Evolutionary conservation across 1,140 invertebrate genomes (phyloP).

Genomic region (Ceratina japonica): DNA sequence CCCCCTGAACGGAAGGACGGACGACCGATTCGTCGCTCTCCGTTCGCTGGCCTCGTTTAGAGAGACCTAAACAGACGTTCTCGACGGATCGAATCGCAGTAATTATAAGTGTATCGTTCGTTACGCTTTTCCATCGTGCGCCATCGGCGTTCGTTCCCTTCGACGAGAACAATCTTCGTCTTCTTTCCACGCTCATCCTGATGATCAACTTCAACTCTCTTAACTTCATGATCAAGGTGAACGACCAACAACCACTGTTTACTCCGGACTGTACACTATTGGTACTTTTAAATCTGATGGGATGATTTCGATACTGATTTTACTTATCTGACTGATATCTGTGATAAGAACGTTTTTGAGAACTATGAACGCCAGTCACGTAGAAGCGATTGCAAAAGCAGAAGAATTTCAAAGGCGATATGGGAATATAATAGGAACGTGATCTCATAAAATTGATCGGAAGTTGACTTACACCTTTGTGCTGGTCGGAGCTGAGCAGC

Average conservation of each 20-base stretch:
- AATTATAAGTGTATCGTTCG: constrained; percentile 25
- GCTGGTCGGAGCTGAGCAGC: constrained; percentile 61
- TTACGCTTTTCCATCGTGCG: constrained; percentile 26
- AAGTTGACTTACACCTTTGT: constrained; percentile 70
- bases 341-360: no score
- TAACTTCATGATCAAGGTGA: neutral
- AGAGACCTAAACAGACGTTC: constrained; percentile 14
- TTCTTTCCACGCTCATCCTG: no score
- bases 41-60: constrained; percentile 31
- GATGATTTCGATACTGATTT: no score
- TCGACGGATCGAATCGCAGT: constrained; percentile 13
- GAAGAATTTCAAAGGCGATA: no score
- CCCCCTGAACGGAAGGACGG: neutral
- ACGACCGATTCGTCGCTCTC: constrained; percentile 14
- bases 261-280: no score
- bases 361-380: no score
- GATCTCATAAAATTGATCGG: neutral
- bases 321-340: no score
- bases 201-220: neutral
- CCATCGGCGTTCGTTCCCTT: neutral
- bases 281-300: neutral
- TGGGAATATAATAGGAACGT: neutral
- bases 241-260: neutral
- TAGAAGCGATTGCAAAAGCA: no score
- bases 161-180: no score